A percentile compares a stretch with the other conserved stretches of the same genome.
These are phyloP conservation scores for Trachemys scripta DNA, from an alignment of 2,113 vertebrate species.

Conservation along the genomic window DNA sequence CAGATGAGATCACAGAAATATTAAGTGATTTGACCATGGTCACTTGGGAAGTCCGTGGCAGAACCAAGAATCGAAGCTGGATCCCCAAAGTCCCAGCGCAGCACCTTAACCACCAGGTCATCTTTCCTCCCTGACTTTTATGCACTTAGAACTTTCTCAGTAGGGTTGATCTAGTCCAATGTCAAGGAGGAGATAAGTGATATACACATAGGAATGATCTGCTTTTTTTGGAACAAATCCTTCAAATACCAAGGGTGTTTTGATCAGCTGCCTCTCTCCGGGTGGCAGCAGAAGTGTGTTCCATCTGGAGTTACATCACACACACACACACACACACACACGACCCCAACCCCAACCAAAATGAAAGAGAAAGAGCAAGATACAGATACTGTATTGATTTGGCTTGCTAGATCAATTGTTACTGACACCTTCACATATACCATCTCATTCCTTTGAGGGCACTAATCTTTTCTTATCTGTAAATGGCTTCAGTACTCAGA, in stretches of 20 bases:
- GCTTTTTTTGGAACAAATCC: accelerated
- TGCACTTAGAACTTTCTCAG: not conserved
- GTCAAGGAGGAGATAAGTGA: accelerated
- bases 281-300: not conserved
- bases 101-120: not conserved
- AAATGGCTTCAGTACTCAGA: conserved; percentile 25
- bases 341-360: accelerated
- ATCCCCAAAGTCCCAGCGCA: not conserved
- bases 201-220: too few species aligned
- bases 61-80: not conserved
- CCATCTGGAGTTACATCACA: not conserved
- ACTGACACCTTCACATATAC: conserved; percentile 45
- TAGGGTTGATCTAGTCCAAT: not conserved
- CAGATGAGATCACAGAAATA: not conserved
- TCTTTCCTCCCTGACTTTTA: not conserved
- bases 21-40: not conserved
- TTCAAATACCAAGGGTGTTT: accelerated
- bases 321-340: too few species aligned
- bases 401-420: not conserved
- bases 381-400: not conserved
- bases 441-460: conserved; percentile 34
- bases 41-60: not conserved
- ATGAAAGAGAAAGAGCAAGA: not conserved
- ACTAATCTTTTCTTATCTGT: conserved; percentile 60
- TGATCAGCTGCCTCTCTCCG: not conserved